phyloP scores from a whole-genome alignment of 2,797 vertebrate genomes.

The Lithobates pipiens region DNA sequence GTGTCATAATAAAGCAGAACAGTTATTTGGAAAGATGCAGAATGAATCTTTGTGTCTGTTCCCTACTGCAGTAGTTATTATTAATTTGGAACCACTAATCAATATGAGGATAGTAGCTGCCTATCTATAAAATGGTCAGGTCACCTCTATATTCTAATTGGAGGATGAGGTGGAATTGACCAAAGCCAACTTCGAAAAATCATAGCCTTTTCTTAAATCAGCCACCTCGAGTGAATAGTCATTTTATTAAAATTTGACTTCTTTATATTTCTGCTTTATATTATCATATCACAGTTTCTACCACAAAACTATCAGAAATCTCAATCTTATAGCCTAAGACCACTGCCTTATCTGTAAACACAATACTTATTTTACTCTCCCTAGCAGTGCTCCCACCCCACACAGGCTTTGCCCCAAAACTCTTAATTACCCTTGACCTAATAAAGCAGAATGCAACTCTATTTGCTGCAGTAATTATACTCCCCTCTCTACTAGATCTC shows the following conservation, averaged over 20 bases:
- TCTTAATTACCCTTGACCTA: slow-evolving; percentile 64
- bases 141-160: fast-evolving
- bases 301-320: fast-evolving
- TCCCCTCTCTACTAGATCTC: not conserved
- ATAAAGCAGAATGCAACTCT: fast-evolving
- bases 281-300: fast-evolving
- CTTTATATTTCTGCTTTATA: fast-evolving
- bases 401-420: slow-evolving; percentile 68
- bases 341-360: fast-evolving
- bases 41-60: too few relatives aligned
- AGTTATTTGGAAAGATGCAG: too few relatives aligned
- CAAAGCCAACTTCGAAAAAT: slow-evolving; percentile 72
- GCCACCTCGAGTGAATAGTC: not conserved
- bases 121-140: too few relatives aligned
- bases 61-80: too few relatives aligned
- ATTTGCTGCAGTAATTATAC: fast-evolving
- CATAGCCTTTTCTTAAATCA: slow-evolving; percentile 56
- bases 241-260: fast-evolving
- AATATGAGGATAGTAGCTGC: too few relatives aligned
- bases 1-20: too few relatives aligned
- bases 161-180: slow-evolving; percentile 64
- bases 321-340: not conserved
- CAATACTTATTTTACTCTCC: fast-evolving
- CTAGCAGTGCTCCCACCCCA: not conserved
- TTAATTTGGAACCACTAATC: too few relatives aligned